Evolutionary conservation across 2,113 vertebrate species (phyloP).

Genomic region (Cryptotis parvus): DNA sequence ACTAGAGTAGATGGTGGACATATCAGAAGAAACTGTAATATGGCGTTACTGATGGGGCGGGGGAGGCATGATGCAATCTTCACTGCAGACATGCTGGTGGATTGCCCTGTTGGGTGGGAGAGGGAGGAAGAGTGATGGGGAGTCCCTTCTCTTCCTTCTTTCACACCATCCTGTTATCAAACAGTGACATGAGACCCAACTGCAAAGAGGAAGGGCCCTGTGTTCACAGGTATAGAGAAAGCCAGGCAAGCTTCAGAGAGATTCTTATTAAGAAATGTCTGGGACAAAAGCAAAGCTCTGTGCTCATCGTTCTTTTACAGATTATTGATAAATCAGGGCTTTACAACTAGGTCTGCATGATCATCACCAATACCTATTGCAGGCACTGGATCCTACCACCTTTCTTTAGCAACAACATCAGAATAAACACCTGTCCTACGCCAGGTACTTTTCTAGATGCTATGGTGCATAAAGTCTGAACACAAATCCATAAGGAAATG

Average conservation of each 20-base stretch:
- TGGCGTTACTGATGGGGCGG: background rate
- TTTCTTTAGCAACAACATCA: conserved; percentile 20
- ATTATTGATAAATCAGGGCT: background rate
- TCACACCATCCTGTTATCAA: background rate
- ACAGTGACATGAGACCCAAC: background rate
- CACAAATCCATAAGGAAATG: background rate
- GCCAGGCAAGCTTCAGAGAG: background rate
- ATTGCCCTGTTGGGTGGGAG: too few relatives aligned
- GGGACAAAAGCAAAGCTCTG: background rate
- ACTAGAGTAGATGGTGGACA: background rate
- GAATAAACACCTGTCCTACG: background rate
- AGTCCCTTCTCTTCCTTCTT: background rate
- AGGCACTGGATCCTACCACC: background rate
- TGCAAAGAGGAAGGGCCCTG: background rate
- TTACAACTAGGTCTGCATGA: background rate
- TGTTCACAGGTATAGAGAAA: background rate
- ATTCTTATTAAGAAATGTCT: background rate
- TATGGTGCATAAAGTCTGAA: background rate
- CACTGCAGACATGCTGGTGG: background rate
- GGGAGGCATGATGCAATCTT: background rate
- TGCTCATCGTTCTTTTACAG: background rate
- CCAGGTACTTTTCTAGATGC: background rate
- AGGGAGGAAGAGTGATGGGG: background rate
- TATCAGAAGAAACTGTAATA: background rate
- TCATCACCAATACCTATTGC: background rate